Percentiles rank a stretch among this genome's conserved stretches.
Conservation (phyloP, 2,888 invertebrate genomes). For the Lordiphosa andalusiaca region DNA sequence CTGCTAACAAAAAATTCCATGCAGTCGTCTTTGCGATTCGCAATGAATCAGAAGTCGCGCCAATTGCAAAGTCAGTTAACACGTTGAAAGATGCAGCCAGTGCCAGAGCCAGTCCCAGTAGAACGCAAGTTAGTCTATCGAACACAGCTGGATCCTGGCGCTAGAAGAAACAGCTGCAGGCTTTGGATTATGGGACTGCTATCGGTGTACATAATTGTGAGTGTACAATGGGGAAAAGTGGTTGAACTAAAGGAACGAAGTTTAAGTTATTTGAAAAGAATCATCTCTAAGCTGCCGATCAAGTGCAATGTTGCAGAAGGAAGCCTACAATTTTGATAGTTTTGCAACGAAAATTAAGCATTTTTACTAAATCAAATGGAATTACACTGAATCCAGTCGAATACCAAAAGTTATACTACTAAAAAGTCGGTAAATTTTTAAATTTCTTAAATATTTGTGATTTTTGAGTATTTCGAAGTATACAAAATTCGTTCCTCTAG, state of each 20-base stretch:
- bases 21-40: conserved; percentile 72
- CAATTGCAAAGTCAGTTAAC: conserved; percentile 48
- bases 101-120: conserved; percentile 35
- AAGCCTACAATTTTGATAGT: too few relatives aligned
- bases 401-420: too few relatives aligned
- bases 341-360: too few relatives aligned
- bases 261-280: not conserved
- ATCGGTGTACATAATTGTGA: conserved; percentile 74
- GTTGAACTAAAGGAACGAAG: not conserved
- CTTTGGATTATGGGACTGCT: conserved; percentile 72
- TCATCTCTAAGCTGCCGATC: not conserved
- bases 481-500: too few relatives aligned
- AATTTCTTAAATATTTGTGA: too few relatives aligned
- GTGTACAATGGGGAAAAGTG: conserved; percentile 20
- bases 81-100: conserved; percentile 32
- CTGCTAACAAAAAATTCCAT: conserved; percentile 50
- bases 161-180: conserved; percentile 28
- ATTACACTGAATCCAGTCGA: too few relatives aligned
- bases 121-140: conserved; percentile 38
- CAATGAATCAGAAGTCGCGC: conserved; percentile 77
- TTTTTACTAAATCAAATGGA: too few relatives aligned
- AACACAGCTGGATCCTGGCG: conserved; percentile 42
- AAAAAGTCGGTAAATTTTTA: too few relatives aligned
- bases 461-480: too few relatives aligned
- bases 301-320: too few relatives aligned